A percentile compares a stretch with the other conserved stretches of the same genome.
Evolutionary conservation across 2,113 vertebrate genomes (phyloP).

Genomic region (Hiodon tergisus): DNA sequence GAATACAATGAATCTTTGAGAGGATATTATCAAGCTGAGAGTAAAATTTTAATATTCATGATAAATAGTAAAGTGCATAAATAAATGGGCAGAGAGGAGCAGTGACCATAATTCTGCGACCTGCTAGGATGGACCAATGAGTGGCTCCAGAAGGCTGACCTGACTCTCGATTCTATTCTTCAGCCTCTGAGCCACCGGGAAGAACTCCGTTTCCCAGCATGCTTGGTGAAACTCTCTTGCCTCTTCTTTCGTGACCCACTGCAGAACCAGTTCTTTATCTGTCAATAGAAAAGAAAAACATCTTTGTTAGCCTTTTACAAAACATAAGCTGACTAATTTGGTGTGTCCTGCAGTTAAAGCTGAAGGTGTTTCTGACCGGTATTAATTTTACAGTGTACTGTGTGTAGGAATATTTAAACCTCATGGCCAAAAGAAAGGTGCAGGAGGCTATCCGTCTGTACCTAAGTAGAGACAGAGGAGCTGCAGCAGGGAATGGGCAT

Average conservation of each 20-base stretch:
- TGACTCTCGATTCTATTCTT: conserved; percentile 59
- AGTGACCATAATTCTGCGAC: not conserved
- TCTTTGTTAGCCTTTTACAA: not conserved
- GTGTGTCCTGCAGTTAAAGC: conserved; percentile 11
- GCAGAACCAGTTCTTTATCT: conserved; percentile 73
- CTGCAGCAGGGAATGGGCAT: conserved; percentile 51
- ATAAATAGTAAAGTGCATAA: conserved; percentile 24
- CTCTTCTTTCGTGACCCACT: conserved; percentile 55
- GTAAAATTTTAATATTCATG: not conserved
- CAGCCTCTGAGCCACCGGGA: conserved; percentile 79
- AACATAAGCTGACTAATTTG: not conserved
- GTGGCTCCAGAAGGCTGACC: conserved; percentile 38
- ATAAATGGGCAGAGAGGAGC: not conserved
- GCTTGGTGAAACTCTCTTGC: conserved; percentile 58
- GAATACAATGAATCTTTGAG: conserved; percentile 24
- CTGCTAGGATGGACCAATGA: conserved; percentile 36
- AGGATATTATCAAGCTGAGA: not conserved
- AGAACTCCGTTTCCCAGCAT: conserved; percentile 86
- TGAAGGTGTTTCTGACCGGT: conserved; percentile 2
- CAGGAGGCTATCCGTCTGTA: conserved; percentile 3
- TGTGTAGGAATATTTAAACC: too few species aligned
- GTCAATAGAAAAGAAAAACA: conserved; percentile 35
- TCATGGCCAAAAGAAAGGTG: not conserved
- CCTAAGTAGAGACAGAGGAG: conserved; percentile 61
- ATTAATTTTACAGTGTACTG: not conserved